Base-by-base conservation (phyloP, 1,140 invertebrate genomes). In the Vollenhovia emeryi region DNA sequence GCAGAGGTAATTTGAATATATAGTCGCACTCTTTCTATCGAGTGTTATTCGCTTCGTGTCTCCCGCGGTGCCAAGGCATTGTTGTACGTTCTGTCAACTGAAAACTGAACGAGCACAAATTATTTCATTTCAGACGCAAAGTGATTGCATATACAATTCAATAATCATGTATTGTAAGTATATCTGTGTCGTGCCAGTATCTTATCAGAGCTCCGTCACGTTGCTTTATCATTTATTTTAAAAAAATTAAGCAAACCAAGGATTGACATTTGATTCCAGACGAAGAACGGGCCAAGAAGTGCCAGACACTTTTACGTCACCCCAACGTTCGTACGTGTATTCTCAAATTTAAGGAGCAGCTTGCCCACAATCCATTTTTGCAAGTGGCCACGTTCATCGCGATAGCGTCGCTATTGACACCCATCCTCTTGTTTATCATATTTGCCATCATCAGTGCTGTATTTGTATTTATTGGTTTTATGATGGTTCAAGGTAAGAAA, bases 401-500 rank as follows among this genome's bases (percentile, higher is more conserved):
- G 0, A 24, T 79, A 55, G 33, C 21, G 7, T 43, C 48, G 1
- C 21, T 83, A 33, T 57, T 74, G 9, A 59, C 30, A 21, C 79
- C 79, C 0, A 43, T 83, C 8, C 6, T 83, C 21, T 18, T 83
- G 1, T 83, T 83, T 36, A 59, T 83, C 33, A 4, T 83, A 30
- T 74, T 83, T 48, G 68, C 52, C 60, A 60, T 57, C 24, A 13
- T 48, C n/a, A 74, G 55, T 45, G 40, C 30, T 74, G 7, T 74
- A 55, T 84, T 92, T 60, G 79, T 82, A 57, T 89, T 92, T 78
- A 59, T 79, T 62, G 57, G 87, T 33, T 92, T 92, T 76, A 83
- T 90, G 21, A 87, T 90, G 36, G 64, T 92, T 66, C 89, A 91
- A 91, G 90, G 91, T 92, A 86, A 88, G 68, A 43, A 57, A 74